Percentiles rank a stretch among this genome's conserved stretches.
Conservation (phyloP, 2,888 invertebrate species). For the Elgonia sp. region DNA sequence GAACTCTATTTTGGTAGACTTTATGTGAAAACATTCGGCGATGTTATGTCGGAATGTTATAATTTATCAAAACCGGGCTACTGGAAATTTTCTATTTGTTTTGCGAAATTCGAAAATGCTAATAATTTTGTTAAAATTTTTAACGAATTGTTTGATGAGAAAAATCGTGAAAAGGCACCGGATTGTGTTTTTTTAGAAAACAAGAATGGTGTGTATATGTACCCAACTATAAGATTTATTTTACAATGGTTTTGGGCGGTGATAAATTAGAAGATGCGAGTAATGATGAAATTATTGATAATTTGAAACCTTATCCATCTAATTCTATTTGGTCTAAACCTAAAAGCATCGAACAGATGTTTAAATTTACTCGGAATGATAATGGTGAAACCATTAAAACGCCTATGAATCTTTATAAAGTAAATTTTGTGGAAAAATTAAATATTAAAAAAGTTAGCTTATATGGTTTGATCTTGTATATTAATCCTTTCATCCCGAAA, state of each 20-base stretch:
- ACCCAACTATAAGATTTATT: not conserved
- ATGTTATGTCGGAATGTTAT: not conserved
- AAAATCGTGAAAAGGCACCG: not conserved
- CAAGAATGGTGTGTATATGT: not conserved
- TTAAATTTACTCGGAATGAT: not conserved
- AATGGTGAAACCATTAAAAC: not conserved
- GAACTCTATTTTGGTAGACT: not conserved
- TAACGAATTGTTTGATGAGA: not conserved
- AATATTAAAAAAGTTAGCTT: not conserved
- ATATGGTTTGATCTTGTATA: not conserved
- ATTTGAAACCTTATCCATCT: not conserved
- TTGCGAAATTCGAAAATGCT: not conserved
- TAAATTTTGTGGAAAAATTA: not conserved
- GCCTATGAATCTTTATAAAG: not conserved
- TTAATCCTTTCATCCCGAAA: not conserved
- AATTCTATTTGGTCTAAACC: not conserved
- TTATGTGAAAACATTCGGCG: not conserved
- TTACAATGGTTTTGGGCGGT: not conserved
- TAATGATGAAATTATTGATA: not conserved
- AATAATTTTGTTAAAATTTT: not conserved
- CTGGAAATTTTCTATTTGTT: not conserved
- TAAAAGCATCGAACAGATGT: not conserved
- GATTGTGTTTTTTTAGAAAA: too few species aligned
- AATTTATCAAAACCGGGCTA: not conserved
- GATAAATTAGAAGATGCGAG: not conserved